Conservation (phyloP, 1,140 invertebrate genomes). For the Drosophila busckii region DNA sequence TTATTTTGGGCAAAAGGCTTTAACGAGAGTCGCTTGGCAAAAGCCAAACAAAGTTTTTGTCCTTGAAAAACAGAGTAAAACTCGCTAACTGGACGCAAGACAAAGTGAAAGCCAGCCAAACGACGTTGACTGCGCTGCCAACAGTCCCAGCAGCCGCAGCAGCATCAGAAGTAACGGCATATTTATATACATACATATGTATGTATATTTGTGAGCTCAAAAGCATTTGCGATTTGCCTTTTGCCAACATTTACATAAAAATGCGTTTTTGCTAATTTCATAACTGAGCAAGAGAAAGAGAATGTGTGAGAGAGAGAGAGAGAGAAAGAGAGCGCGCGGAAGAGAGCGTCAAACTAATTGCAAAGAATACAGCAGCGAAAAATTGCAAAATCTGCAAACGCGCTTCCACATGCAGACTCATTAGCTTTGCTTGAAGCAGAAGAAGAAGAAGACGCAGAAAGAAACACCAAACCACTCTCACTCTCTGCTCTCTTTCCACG, state of each 20-base stretch:
- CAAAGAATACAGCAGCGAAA: slow-evolving; percentile 53
- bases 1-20: slow-evolving; percentile 64
- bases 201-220: no score
- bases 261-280: slow-evolving; percentile 73
- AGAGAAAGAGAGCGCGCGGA: no score
- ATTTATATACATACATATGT: no score
- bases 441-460: slow-evolving; percentile 51
- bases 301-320: neutral
- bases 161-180: no score
- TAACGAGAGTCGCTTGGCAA: slow-evolving; percentile 56
- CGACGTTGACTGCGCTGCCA: neutral
- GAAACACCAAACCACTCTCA: neutral
- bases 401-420: slow-evolving; percentile 42
- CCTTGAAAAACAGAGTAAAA: slow-evolving; percentile 60
- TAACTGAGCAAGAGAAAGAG: slow-evolving; percentile 34
- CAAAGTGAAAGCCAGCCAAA: neutral
- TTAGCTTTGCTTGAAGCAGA: slow-evolving; percentile 71
- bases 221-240: slow-evolving; percentile 44
- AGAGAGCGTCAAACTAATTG: slow-evolving; percentile 58
- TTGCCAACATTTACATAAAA: slow-evolving; percentile 63
- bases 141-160: neutral
- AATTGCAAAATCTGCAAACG: slow-evolving; percentile 36
- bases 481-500: neutral
- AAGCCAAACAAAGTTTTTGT: slow-evolving; percentile 66
- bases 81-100: slow-evolving; percentile 8